A percentile compares a stretch with the other conserved stretches of the same genome.
phyloP scores from a whole-genome alignment of 1,140 invertebrate species.

The Eurosta solidaginis region DNA sequence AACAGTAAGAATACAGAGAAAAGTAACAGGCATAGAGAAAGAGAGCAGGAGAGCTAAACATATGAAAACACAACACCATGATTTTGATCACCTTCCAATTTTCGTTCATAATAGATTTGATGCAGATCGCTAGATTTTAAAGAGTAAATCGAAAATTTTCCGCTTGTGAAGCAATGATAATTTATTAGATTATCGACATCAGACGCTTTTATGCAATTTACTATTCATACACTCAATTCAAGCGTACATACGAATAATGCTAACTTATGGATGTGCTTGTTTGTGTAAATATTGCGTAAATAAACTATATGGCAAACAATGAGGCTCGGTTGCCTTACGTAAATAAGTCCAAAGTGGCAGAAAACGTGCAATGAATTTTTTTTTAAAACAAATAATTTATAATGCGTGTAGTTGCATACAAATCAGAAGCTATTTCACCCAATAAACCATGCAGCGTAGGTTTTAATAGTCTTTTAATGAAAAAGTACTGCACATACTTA shows the following conservation, averaged over 20 bases:
- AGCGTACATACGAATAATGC: neutral
- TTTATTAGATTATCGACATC: neutral
- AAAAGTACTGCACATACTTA: too few relatives aligned
- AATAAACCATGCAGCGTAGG: too few relatives aligned
- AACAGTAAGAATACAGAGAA: too few relatives aligned
- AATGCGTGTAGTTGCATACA: neutral
- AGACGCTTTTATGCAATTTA: neutral
- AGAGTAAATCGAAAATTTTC: too few relatives aligned
- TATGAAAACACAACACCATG: too few relatives aligned
- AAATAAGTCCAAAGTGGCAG: conserved; percentile 18
- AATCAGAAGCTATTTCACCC: neutral
- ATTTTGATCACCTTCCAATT: too few relatives aligned
- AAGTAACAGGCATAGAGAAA: too few relatives aligned
- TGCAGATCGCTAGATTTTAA: too few relatives aligned
- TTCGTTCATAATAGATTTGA: too few relatives aligned
- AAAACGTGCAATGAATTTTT: neutral
- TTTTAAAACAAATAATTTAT: neutral
- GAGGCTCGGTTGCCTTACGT: neutral
- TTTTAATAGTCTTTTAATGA: too few relatives aligned
- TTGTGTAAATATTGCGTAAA: neutral
- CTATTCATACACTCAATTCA: neutral
- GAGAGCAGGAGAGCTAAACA: too few relatives aligned
- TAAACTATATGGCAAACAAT: neutral
- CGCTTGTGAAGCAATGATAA: conserved; percentile 10
- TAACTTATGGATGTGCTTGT: neutral